Percentiles rank a stretch among this genome's conserved stretches.
These are phyloP conservation scores for Chelonus insularis DNA, from an alignment of 1,140 invertebrate species.

Conservation along the genomic window DNA sequence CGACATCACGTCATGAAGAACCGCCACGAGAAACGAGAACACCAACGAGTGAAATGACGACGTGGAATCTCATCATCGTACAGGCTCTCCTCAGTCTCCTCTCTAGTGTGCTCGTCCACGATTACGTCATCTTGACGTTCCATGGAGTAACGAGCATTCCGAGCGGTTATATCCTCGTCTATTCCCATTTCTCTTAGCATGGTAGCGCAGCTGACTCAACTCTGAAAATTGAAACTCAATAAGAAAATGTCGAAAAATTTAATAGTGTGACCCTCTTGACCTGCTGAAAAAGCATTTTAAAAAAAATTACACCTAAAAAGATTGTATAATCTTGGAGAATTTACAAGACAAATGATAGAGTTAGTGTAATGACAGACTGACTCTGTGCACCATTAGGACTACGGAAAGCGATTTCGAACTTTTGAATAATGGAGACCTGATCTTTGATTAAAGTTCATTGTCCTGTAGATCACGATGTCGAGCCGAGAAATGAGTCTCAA, in stretches of 20 bases:
- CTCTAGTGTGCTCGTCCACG: conserved; percentile 1
- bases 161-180: conserved; percentile 20
- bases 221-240: neutral
- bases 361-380: neutral
- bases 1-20: conserved; percentile 20
- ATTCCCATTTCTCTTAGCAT: neutral
- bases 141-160: conserved; percentile 31
- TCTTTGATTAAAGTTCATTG: conserved; percentile 25
- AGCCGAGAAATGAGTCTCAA: neutral
- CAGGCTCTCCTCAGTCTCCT: neutral
- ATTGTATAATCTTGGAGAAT: neutral
- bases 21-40: conserved; percentile 17
- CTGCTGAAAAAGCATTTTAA: too few relatives aligned
- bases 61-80: conserved; percentile 28
- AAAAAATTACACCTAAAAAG: neutral
- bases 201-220: neutral
- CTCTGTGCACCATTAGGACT: neutral
- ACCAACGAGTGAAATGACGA: conserved; percentile 15
- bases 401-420: conserved; percentile 6
- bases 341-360: conserved; percentile 13
- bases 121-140: conserved; percentile 30
- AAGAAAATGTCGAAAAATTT: neutral
- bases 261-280: neutral
- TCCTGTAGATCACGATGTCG: neutral
- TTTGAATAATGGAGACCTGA: conserved; percentile 16